Percentiles rank a stretch among this genome's conserved stretches.
Conservation (phyloP, 2,113 vertebrate genomes). For the Campylomormyrus tamandua region DNA sequence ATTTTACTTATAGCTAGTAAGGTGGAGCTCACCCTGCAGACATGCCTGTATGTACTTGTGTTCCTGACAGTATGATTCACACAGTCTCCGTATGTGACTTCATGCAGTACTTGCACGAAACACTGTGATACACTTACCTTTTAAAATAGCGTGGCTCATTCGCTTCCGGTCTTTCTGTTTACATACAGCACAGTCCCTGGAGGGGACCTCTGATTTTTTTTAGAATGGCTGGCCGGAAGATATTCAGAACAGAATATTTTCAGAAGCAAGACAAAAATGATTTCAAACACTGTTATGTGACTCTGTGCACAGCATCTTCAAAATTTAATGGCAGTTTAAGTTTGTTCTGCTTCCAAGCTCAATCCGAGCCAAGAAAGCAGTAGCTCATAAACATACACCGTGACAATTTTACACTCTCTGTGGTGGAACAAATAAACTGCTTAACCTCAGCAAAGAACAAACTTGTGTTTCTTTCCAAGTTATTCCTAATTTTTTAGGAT, state of each 20-base stretch:
- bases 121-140: neutral
- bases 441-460: neutral
- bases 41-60: neutral
- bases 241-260: neutral
- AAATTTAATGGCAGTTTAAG: neutral
- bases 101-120: neutral
- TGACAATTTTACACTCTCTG: neutral
- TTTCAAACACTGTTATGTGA: neutral
- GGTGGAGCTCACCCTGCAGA: neutral
- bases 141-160: neutral
- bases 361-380: neutral
- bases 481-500: neutral
- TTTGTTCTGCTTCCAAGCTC: neutral
- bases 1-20: neutral
- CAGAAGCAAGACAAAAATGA: neutral
- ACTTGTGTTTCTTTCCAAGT: neutral
- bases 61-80: neutral
- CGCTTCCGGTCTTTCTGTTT: neutral
- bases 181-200: neutral
- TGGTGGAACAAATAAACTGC: neutral
- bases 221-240: neutral
- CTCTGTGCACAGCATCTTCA: neutral
- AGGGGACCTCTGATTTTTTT: neutral
- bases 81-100: neutral
- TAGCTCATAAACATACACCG: neutral